These are phyloP conservation scores for Discoglossus pictus DNA, from an alignment of 2,797 vertebrate species.

Conservation along the genomic window DNA sequence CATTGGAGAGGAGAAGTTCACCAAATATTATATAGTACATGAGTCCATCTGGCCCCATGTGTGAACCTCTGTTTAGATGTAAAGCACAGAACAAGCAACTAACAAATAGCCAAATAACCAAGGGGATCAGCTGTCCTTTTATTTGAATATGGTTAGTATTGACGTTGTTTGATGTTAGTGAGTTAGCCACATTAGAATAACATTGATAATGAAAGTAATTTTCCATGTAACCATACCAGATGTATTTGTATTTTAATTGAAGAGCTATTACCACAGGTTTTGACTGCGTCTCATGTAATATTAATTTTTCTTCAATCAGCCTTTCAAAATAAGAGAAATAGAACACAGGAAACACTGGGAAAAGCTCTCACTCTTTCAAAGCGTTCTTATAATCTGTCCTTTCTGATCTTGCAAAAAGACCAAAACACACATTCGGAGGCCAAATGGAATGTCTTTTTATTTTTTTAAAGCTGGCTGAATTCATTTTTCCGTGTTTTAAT, in stretches of 20 bases:
- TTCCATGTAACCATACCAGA: constrained; percentile 51
- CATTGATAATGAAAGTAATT: constrained; percentile 51
- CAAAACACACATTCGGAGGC: constrained; percentile 29
- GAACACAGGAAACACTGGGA: constrained; percentile 32
- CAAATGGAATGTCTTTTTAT: constrained; percentile 44
- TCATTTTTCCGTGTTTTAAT: too few relatives aligned
- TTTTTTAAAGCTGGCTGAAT: constrained; percentile 8
- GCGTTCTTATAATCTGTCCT: constrained; percentile 48
- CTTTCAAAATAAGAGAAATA: constrained; percentile 42
- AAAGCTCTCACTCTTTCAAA: constrained; percentile 6
- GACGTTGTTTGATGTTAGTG: constrained; percentile 38
- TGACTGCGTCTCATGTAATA: constrained; percentile 54
- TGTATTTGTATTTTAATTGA: constrained; percentile 60
- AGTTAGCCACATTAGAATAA: constrained; percentile 54
- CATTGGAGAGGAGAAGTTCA: too few relatives aligned
- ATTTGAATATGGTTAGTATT: constrained; percentile 36
- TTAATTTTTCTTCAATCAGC: constrained; percentile 53
- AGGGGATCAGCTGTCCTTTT: not conserved
- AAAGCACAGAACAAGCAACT: too few relatives aligned
- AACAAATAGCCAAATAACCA: too few relatives aligned
- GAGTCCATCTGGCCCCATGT: too few relatives aligned
- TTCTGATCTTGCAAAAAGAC: constrained; percentile 13
- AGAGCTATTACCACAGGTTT: constrained; percentile 54
- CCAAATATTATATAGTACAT: too few relatives aligned
- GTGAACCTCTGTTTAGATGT: too few relatives aligned